These are phyloP conservation scores for Orchesella flavescens DNA, from an alignment of 2,888 invertebrate species.

Conservation along the genomic window DNA sequence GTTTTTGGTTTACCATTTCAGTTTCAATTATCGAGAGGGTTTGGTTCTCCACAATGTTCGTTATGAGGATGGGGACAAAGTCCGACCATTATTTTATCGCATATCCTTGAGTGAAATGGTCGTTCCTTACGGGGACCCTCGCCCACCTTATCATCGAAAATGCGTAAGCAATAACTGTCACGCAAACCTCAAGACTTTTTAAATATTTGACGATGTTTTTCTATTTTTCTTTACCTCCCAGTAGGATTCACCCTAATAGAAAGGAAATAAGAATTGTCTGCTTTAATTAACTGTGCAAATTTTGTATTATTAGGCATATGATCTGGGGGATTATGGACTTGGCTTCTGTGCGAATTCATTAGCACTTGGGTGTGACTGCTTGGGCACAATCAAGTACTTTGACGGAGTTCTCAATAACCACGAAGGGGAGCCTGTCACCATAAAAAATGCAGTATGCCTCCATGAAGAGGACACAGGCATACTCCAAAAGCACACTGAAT, in stretches of 20 bases:
- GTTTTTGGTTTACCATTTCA: background rate
- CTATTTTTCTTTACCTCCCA: background rate
- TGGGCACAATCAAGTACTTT: constrained; percentile 52
- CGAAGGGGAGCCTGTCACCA: constrained; percentile 32
- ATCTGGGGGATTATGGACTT: constrained; percentile 62
- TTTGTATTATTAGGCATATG: constrained; percentile 48
- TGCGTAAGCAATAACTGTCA: constrained; percentile 42
- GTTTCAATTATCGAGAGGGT: constrained; percentile 69
- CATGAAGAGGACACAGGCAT: constrained; percentile 70
- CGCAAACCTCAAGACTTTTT: constrained; percentile 40
- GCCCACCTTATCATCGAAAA: constrained; percentile 69
- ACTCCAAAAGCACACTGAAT: constrained; percentile 69
- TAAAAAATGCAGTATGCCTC: constrained; percentile 66
- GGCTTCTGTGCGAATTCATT: constrained; percentile 42
- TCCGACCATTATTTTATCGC: constrained; percentile 65
- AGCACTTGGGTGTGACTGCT: constrained; percentile 39
- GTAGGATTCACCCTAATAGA: too few species aligned
- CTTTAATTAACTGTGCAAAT: background rate
- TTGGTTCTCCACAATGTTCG: constrained; percentile 67
- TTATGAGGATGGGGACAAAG: constrained; percentile 63
- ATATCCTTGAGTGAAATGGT: constrained; percentile 68
- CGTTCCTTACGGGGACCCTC: constrained; percentile 69
- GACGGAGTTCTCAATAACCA: constrained; percentile 51
- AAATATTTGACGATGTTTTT: background rate
- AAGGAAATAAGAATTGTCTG: too few species aligned